A percentile compares a stretch with the other conserved stretches of the same genome.
phyloP scores from a whole-genome alignment of 64 coral and sea anemone species.

The Cladopsammia gracilis region DNA sequence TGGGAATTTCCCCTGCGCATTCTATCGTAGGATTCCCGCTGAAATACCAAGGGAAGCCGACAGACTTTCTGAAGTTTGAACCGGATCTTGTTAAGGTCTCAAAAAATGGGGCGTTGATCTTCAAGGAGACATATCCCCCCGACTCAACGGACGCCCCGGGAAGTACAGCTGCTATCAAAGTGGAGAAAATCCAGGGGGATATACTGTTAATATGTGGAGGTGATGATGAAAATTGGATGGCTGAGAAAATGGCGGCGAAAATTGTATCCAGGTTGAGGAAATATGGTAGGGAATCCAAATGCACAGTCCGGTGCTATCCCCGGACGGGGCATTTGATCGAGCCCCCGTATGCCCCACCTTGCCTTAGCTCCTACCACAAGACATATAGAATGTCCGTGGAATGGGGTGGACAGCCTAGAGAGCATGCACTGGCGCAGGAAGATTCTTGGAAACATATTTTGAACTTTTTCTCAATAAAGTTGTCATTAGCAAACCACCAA shows the following conservation, averaged over 20 bases:
- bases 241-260: slow-evolving; percentile 33
- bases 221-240: slow-evolving; percentile 51
- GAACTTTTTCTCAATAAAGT: slow-evolving; percentile 40
- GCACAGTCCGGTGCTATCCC: slow-evolving; percentile 52
- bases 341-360: slow-evolving; percentile 70
- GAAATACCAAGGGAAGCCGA: slow-evolving; percentile 22
- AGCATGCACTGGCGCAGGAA: slow-evolving; percentile 39
- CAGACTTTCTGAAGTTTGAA: slow-evolving; percentile 27
- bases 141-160: neutral
- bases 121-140: slow-evolving; percentile 22
- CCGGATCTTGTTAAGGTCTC: slow-evolving; percentile 38
- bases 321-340: slow-evolving; percentile 71
- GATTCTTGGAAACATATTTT: slow-evolving; percentile 67
- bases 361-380: slow-evolving; percentile 54
- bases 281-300: slow-evolving; percentile 1
- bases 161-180: slow-evolving; percentile 23
- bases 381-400: slow-evolving; percentile 28
- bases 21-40: neutral
- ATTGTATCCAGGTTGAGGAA: slow-evolving; percentile 36
- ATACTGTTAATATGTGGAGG: slow-evolving; percentile 60
- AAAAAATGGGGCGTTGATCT: slow-evolving; percentile 12
- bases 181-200: slow-evolving; percentile 59
- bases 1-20: slow-evolving; percentile 28
- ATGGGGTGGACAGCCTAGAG: slow-evolving; percentile 50
- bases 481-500: neutral